Evolutionary conservation across 2,888 invertebrate genomes (phyloP).

Genomic region (Noctua comes): DNA sequence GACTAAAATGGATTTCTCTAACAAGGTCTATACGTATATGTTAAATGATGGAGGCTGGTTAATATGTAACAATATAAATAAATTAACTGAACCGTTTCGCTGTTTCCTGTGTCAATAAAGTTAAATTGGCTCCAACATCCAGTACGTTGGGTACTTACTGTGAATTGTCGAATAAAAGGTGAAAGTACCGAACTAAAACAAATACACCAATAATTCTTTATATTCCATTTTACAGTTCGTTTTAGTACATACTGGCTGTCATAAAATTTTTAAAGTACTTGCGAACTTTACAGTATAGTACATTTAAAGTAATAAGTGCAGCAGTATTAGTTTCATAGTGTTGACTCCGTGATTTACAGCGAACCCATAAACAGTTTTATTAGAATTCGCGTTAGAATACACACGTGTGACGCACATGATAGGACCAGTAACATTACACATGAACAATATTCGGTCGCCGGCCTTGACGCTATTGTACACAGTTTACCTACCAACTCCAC

Average conservation of each 20-base stretch:
- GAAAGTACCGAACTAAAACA: constrained; percentile 9
- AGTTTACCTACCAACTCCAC: constrained; percentile 38
- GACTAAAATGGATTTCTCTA: constrained; percentile 10
- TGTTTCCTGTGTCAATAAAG: constrained; percentile 34
- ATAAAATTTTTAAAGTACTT: constrained; percentile 22
- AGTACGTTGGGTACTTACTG: constrained; percentile 4
- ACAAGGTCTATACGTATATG: not conserved
- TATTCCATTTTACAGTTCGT: constrained; percentile 23
- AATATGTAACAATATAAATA: constrained; percentile 14
- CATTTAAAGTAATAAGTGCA: constrained; percentile 14
- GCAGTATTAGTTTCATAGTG: constrained; percentile 7
- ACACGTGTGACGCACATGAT: constrained; percentile 65
- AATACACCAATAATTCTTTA: constrained; percentile 6
- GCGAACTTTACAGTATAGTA: constrained; percentile 3
- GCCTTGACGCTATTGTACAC: constrained; percentile 51
- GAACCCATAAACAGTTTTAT: constrained; percentile 36
- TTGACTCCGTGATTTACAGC: constrained; percentile 12
- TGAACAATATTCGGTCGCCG: constrained; percentile 27
- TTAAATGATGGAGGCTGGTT: not conserved
- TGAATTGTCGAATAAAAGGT: constrained; percentile 13
- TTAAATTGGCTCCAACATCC: constrained; percentile 17
- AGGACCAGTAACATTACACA: constrained; percentile 36
- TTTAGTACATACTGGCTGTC: constrained; percentile 19
- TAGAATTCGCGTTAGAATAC: constrained; percentile 33
- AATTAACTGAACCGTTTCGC: not conserved